Percentiles rank a stretch among this genome's conserved stretches.
Evolutionary conservation across 2,797 vertebrate genomes (phyloP).

Genomic region (Holocentrus rufus): DNA sequence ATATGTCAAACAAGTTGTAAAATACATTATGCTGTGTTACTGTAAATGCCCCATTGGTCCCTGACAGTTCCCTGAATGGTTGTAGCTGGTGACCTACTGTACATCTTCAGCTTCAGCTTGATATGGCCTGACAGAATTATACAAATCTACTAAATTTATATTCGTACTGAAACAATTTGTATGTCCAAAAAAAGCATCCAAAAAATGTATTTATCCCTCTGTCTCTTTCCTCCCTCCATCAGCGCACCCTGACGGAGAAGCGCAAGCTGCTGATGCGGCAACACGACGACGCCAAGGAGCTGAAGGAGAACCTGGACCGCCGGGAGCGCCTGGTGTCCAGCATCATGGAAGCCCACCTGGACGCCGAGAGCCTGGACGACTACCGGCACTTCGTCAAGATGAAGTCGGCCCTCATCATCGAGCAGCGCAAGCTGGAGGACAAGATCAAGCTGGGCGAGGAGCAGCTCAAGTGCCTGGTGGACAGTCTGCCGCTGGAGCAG

Average conservation of each 20-base stretch:
- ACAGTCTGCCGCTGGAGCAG: slow-evolving; percentile 86
- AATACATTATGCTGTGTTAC: too few relatives aligned
- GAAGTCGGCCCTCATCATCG: slow-evolving; percentile 95
- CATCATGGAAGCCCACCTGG: slow-evolving; percentile 88
- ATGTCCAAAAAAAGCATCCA: too few relatives aligned
- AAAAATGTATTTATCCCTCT: too few relatives aligned
- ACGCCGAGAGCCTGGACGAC: slow-evolving; percentile 87
- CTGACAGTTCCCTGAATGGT: too few relatives aligned
- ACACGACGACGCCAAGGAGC: slow-evolving; percentile 93
- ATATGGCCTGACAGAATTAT: too few relatives aligned
- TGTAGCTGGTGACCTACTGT: too few relatives aligned
- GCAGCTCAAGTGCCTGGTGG: slow-evolving; percentile 92
- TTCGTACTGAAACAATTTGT: too few relatives aligned
- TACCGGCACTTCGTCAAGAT: slow-evolving; percentile 97
- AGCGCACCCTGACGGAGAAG: slow-evolving; percentile 90
- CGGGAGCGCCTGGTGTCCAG: slow-evolving; percentile 87
- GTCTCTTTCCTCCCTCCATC: slow-evolving; percentile 20
- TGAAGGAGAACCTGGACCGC: slow-evolving; percentile 95
- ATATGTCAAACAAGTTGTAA: too few relatives aligned
- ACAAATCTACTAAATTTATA: too few relatives aligned
- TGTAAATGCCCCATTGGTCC: too few relatives aligned
- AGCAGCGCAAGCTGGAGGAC: slow-evolving; percentile 94
- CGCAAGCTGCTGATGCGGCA: slow-evolving; percentile 90
- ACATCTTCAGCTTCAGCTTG: too few relatives aligned
- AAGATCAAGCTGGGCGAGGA: slow-evolving; percentile 96